These are phyloP conservation scores for Lamprologus callipterus DNA, from an alignment of 2,113 vertebrate species.

Conservation along the genomic window DNA sequence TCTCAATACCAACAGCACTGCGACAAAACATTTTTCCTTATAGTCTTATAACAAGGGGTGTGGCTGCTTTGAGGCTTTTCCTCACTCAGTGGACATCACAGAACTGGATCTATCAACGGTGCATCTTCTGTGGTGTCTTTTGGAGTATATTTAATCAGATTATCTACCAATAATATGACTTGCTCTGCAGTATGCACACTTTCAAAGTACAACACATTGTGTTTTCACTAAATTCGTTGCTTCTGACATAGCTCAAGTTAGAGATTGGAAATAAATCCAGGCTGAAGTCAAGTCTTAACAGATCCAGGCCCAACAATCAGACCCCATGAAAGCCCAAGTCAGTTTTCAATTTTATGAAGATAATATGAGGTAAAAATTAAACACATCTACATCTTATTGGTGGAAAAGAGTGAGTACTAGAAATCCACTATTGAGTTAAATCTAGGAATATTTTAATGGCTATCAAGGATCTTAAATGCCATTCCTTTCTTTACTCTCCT, in stretches of 20 bases:
- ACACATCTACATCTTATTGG: background rate
- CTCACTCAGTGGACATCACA: background rate
- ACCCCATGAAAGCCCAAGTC: background rate
- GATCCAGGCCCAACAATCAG: background rate
- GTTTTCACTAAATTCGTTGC: rapidly evolving
- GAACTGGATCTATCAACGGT: background rate
- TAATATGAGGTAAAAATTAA: background rate
- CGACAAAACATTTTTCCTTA: background rate
- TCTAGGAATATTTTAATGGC: background rate
- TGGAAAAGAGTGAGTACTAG: background rate
- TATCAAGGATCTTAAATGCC: background rate
- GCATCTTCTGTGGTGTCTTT: rapidly evolving
- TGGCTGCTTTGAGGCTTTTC: background rate
- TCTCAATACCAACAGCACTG: background rate
- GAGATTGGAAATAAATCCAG: background rate
- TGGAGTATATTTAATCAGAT: background rate
- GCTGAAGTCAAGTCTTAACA: background rate
- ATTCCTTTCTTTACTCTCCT: background rate
- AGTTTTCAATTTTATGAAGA: background rate
- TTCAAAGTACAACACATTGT: background rate
- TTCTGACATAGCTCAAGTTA: background rate
- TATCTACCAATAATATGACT: background rate
- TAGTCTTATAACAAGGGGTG: background rate
- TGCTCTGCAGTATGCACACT: background rate
- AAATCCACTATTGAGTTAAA: rapidly evolving